Percentiles rank a stretch among this genome's conserved stretches.
Evolutionary conservation across 2,888 invertebrate genomes (phyloP).

Genomic region (Enchytraeus crypticus): DNA sequence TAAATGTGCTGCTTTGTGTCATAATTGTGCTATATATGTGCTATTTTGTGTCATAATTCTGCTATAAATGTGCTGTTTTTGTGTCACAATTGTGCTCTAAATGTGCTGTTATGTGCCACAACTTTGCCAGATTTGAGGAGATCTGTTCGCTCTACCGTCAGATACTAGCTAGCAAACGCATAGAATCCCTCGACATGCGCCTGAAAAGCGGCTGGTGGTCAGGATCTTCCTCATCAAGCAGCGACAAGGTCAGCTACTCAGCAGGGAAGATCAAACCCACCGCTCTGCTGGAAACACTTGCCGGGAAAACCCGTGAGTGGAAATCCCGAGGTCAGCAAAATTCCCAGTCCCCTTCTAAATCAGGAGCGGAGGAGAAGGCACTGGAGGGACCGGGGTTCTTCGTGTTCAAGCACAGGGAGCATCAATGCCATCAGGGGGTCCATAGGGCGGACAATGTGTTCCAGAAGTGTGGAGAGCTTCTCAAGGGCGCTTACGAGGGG

Average conservation of each 20-base stretch:
- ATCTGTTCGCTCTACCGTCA: slow-evolving; percentile 24
- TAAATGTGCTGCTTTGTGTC: no score
- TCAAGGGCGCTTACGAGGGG: slow-evolving; percentile 26
- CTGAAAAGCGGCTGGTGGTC: slow-evolving; percentile 33
- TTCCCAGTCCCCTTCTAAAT: slow-evolving; percentile 5
- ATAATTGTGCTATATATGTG: no score
- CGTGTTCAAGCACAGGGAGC: slow-evolving; percentile 29
- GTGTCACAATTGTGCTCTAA: no score
- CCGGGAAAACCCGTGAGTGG: slow-evolving; percentile 24
- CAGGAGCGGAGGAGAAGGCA: slow-evolving; percentile 4
- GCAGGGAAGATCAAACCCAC: slow-evolving; percentile 28
- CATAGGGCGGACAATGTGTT: slow-evolving; percentile 24
- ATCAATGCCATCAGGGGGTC: slow-evolving; percentile 25
- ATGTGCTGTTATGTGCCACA: no score
- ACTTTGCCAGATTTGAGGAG: slow-evolving; percentile 23
- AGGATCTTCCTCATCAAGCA: neutral
- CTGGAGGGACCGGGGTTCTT: slow-evolving; percentile 29
- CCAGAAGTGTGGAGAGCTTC: slow-evolving; percentile 16
- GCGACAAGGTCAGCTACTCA: slow-evolving; percentile 26
- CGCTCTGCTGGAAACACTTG: slow-evolving; percentile 19
- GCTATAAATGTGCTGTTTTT: no score
- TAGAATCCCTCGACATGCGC: slow-evolving; percentile 28
- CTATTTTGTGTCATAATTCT: no score
- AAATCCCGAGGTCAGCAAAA: slow-evolving; percentile 15
- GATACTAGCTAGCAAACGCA: slow-evolving; percentile 25